These are phyloP conservation scores for Thecophora atra DNA, from an alignment of 2,888 invertebrate genomes.

Conservation along the genomic window DNA sequence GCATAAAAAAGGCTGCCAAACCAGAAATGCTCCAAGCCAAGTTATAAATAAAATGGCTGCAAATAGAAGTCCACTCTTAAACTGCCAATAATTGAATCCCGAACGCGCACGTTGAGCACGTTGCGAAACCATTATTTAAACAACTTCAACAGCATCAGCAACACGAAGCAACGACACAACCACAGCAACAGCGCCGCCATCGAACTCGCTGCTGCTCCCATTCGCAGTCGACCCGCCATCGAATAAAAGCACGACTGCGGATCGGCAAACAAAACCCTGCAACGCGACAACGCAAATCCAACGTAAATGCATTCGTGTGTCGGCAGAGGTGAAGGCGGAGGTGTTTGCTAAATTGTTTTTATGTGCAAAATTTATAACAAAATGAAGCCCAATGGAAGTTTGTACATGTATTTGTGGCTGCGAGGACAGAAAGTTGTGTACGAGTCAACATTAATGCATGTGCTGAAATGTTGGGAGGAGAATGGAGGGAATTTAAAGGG, in stretches of 20 bases:
- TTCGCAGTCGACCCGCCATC: neutral
- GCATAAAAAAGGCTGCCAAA: conserved; percentile 18
- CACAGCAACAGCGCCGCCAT: neutral
- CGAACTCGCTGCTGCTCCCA: neutral
- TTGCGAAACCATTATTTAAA: conserved; percentile 50
- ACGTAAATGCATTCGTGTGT: too few species aligned
- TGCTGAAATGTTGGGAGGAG: too few species aligned
- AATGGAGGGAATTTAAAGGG: neutral
- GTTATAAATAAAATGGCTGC: conserved; percentile 7
- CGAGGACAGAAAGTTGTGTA: neutral
- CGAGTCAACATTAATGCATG: too few species aligned
- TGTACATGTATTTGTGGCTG: neutral
- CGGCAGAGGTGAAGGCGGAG: neutral
- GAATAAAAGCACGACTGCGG: neutral
- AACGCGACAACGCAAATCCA: too few species aligned
- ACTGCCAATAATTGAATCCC: conserved; percentile 63
- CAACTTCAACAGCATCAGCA: conserved; percentile 22
- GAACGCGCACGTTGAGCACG: conserved; percentile 53
- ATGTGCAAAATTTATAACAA: conserved; percentile 28
- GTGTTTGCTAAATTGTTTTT: conserved; percentile 31
- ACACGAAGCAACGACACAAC: neutral
- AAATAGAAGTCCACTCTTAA: conserved; percentile 51
- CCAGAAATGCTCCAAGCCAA: neutral
- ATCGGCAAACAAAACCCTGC: neutral
- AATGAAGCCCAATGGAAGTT: conserved; percentile 28